Evolutionary conservation across 2,888 invertebrate species (phyloP).

Genomic region (Mesorhabditis belari): DNA sequence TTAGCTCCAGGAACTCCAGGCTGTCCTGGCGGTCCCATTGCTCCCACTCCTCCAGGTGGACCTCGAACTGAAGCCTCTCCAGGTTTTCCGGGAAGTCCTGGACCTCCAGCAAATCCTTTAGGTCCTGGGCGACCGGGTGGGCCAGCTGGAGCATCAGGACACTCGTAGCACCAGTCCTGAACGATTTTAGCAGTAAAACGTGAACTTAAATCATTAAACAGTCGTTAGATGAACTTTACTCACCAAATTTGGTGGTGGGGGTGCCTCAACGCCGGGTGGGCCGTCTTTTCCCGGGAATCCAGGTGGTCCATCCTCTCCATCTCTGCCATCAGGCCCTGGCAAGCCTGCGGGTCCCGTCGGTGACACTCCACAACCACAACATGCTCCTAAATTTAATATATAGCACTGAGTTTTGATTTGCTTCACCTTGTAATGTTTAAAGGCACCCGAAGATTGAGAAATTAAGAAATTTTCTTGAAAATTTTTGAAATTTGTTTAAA

Average conservation of each 20-base stretch:
- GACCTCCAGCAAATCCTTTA: conserved; percentile 20
- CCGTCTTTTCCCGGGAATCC: conserved; percentile 40
- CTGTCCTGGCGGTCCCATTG: conserved; percentile 28
- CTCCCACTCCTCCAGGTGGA: conserved; percentile 27
- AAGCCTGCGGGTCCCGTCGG: conserved; percentile 30
- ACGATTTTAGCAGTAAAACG: neutral
- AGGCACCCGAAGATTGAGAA: no score
- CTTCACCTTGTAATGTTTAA: no score
- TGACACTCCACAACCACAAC: conserved; percentile 37
- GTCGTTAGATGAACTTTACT: neutral
- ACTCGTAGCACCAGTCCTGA: conserved; percentile 39
- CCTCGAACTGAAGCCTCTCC: conserved; percentile 20
- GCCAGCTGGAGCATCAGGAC: conserved; percentile 37
- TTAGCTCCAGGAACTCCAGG: conserved; percentile 26
- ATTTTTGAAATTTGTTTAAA: no score
- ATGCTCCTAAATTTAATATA: conserved; percentile 21
- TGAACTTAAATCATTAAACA: neutral
- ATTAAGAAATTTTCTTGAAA: no score
- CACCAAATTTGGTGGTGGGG: conserved; percentile 26
- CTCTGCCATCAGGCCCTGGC: conserved; percentile 29
- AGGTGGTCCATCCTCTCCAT: conserved; percentile 32
- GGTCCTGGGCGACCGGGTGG: conserved; percentile 32
- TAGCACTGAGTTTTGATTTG: no score
- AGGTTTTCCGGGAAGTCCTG: conserved; percentile 27
- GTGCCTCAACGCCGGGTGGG: conserved; percentile 38